Conservation (phyloP, 2,888 invertebrate species). For the Myathropa florea region DNA sequence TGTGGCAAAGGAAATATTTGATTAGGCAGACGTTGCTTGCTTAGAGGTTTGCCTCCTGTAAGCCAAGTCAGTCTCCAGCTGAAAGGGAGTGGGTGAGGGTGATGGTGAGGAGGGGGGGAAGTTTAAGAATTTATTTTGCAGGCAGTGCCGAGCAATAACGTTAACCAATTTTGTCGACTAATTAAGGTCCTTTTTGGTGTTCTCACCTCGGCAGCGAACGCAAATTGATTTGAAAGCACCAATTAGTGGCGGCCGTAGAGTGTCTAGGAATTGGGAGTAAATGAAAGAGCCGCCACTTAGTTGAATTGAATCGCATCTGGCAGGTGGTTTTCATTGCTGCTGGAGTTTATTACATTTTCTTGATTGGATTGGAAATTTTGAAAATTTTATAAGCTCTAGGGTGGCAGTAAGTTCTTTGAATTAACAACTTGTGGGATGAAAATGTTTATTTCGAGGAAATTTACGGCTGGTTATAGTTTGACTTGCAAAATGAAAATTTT, state of each 20-base stretch:
- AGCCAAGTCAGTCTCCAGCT: not conserved
- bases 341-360: not conserved
- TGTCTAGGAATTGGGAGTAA: constrained; percentile 5
- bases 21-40: constrained; percentile 28
- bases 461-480: too few relatives aligned
- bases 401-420: not conserved
- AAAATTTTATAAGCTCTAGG: not conserved
- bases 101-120: not conserved
- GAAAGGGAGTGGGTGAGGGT: not conserved
- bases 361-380: not conserved
- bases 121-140: constrained; percentile 58
- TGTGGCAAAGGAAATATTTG: constrained; percentile 55
- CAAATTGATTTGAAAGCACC: constrained; percentile 47
- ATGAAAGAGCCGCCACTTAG: not conserved
- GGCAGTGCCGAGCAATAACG: constrained; percentile 37
- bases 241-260: constrained; percentile 18
- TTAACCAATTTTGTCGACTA: constrained; percentile 53
- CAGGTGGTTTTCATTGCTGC: constrained; percentile 15
- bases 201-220: constrained; percentile 41
- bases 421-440: not conserved
- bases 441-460: too few relatives aligned
- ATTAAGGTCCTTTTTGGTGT: constrained; percentile 47
- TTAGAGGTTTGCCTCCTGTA: constrained; percentile 10
- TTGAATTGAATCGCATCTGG: not conserved
- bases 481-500: too few relatives aligned